These are phyloP conservation scores for Nothocercus julius DNA, from an alignment of 2,113 vertebrate species.

Conservation along the genomic window DNA sequence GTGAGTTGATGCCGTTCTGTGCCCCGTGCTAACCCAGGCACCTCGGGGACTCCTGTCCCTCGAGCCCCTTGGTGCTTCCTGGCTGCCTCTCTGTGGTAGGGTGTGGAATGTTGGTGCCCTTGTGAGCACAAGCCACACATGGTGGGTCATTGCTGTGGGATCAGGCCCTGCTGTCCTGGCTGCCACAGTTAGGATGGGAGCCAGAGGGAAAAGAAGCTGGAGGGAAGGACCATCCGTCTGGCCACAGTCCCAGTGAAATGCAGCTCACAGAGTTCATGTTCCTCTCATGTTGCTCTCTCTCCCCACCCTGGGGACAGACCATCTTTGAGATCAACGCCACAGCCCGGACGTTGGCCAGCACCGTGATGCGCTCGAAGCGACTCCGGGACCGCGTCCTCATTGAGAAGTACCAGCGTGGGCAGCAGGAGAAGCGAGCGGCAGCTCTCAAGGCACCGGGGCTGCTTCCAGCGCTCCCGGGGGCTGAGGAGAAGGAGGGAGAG, in stretches of 20 bases:
- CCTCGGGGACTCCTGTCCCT: background rate
- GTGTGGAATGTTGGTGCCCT: no score
- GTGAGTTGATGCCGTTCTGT: conserved; percentile 73
- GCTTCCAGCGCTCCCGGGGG: rapidly evolving
- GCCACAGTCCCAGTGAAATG: rapidly evolving
- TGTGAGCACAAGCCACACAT: background rate
- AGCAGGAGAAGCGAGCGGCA: conserved; percentile 57
- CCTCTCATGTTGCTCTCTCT: background rate
- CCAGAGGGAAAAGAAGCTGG: background rate
- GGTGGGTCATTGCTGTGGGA: background rate
- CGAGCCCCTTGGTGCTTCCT: no score
- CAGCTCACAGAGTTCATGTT: rapidly evolving
- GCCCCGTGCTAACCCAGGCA: no score
- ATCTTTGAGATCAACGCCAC: conserved; percentile 97
- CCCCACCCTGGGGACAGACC: conserved; percentile 74
- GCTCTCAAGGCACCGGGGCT: conserved; percentile 16
- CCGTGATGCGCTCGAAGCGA: conserved; percentile 90
- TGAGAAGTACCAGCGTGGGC: conserved; percentile 80
- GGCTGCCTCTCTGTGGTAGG: no score
- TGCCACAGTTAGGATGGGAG: background rate
- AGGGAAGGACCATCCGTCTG: rapidly evolving
- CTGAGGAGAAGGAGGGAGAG: background rate
- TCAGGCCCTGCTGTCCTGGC: background rate
- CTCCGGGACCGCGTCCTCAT: conserved; percentile 80
- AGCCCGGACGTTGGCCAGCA: conserved; percentile 82